Evolutionary conservation across 2,797 vertebrate species (phyloP), one percentile per base, ranked within the genome.

Genomic region (Okamejei kenojei): DNA sequence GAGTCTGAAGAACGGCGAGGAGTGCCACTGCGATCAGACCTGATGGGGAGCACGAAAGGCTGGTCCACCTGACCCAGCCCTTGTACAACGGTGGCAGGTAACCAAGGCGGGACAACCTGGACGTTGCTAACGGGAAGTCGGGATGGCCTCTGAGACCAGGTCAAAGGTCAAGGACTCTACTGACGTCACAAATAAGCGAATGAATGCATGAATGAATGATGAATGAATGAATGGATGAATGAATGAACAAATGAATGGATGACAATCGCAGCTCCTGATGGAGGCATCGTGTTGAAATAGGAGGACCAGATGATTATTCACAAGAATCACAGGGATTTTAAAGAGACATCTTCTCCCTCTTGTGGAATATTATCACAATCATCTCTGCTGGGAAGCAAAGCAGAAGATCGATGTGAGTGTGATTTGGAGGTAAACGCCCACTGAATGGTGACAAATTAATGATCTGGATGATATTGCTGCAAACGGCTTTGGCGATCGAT

Each of bases 341-440:
- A 13, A 92, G 90, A 92, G 35, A 92, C 90, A n/a, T 92, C 76
- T 92, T 92, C 90, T 92, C 90, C 90, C 68, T 76, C 90, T 92
- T 92, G 90, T 92, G 71, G 90, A 76, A 74, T 76, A 74, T 54
- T 92, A 58, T 38, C 90, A 74, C 90, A 26, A 54, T 92, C 90
- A 29, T 92, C 90, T 76, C 38, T 76, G 90, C 90, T 74, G 71
- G 76, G 45, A 32, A 54, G 90, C 54, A 92, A 92, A 92, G 23
- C 90, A 45, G 61, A 65, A 68, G 71, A 92, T 92, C 90, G 15
- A 26, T 54, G 90, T 58, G 90, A 88, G 61, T 88, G 58, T 65
- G 84, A 76, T 91, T 91, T n/a, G 26, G 6, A 91, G 68, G 68
- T 91, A 54, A 68, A 74, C 71, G 11, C 21, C 45, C 76, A 29